Evolutionary conservation across 1,140 invertebrate species (phyloP), one percentile per base, ranked within the genome.

Genomic region (Subanguina moxae): DNA sequence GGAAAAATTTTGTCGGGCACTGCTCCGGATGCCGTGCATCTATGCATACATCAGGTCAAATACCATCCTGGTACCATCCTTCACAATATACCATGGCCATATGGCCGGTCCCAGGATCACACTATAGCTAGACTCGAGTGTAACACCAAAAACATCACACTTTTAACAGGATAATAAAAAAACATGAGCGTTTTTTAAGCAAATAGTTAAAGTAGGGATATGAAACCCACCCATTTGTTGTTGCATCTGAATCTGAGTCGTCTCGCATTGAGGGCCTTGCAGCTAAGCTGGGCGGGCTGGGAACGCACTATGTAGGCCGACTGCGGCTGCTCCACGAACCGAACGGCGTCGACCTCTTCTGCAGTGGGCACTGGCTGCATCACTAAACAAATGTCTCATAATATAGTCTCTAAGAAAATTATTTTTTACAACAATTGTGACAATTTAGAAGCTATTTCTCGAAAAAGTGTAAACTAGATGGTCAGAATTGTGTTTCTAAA

Each of bases 241-340:
- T 80, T 82, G 63, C 78, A 80, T 72, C 81, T 82, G 64, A 82
- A 74, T 19, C 80, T 68, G 63, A 80, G 69, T 19, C 72, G 64
- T 17, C 66, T 62, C 9, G 74, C 80, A 66, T 77, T 80, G 17
- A 76, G 19, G 15, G 80, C 78, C 65, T 62, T 52, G 61, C 78
- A 80, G 11, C 46, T 30, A 19, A 80, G 61, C 43, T 64, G 43
- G 13, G 78, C 69, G 17, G 80, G 78, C 23, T 68, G 62, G 1
- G 71, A 71, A 30, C 78, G 67, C 65, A 82, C 72, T 38, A 80
- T 64, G 58, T 78, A 78, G 38, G 67, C 67, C 48, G 78, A 81
- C 45, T 71, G 56, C 0, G 78, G 78, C 17, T 72, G 69, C 28
- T 77, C 68, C 19, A 75, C 42, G 57, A 75, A 68, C 30, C 9